Percentiles rank a stretch among this genome's conserved stretches.
These are phyloP conservation scores for Scaptodrosophila latifasciaeformis DNA, from an alignment of 2,888 invertebrate genomes.

Conservation along the genomic window DNA sequence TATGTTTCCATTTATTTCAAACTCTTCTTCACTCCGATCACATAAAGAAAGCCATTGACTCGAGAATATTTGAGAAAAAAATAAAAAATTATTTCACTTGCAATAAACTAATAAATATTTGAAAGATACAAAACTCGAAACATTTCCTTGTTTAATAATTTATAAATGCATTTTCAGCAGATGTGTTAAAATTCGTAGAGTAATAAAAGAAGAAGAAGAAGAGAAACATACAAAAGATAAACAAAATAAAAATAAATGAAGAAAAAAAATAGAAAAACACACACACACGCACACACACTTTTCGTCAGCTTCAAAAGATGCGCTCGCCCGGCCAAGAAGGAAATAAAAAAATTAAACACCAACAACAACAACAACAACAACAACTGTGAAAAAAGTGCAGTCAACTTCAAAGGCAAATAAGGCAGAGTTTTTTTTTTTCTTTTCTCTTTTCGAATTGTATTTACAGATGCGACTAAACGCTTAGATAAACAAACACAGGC, in stretches of 20 bases:
- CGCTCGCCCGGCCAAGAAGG: not conserved
- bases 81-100: too few species aligned
- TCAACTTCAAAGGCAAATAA: constrained; percentile 42
- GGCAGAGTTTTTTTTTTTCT: not conserved
- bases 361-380: constrained; percentile 3
- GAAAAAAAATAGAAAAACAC: constrained; percentile 13
- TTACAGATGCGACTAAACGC: constrained; percentile 61
- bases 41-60: too few species aligned
- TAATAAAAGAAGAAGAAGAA: constrained; percentile 72
- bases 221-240: constrained; percentile 29
- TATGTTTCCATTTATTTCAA: too few species aligned
- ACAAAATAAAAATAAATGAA: constrained; percentile 56
- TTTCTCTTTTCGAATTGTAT: constrained; percentile 42
- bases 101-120: too few species aligned
- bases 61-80: too few species aligned
- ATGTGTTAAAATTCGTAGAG: constrained; percentile 74
- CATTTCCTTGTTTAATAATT: constrained; percentile 45
- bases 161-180: constrained; percentile 66
- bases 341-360: not conserved
- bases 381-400: constrained; percentile 4
- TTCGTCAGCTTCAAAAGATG: constrained; percentile 1
- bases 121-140: too few species aligned
- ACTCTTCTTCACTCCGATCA: too few species aligned
- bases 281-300: constrained; percentile 1
- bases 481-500: constrained; percentile 45